These are phyloP conservation scores for Nasonovia ribisnigri DNA, from an alignment of 2,888 invertebrate species.

Conservation along the genomic window DNA sequence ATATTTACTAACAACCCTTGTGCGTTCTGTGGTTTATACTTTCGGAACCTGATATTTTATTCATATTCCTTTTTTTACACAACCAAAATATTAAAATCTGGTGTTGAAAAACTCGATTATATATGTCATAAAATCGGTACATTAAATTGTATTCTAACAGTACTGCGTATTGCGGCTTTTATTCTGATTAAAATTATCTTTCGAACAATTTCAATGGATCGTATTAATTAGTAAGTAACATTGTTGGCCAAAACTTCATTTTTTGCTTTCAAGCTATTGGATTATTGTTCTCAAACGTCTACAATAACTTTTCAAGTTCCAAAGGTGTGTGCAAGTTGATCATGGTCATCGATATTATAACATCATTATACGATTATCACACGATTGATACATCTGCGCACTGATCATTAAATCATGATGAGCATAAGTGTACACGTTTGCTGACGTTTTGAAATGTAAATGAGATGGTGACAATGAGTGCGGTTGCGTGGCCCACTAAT, in stretches of 20 bases:
- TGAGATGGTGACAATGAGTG: neutral
- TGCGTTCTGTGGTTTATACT: slow-evolving; percentile 3
- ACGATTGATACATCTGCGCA: neutral
- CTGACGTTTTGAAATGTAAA: slow-evolving; percentile 44
- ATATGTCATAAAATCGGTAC: too few species aligned
- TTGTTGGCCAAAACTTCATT: slow-evolving; percentile 24
- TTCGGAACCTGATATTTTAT: slow-evolving; percentile 22
- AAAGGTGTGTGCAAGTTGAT: neutral
- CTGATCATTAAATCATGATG: slow-evolving; percentile 4
- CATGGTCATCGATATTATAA: neutral
- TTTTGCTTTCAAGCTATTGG: slow-evolving; percentile 46
- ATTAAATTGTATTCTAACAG: neutral
- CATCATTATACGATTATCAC: neutral
- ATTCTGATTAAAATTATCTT: slow-evolving; percentile 5
- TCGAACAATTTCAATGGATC: neutral
- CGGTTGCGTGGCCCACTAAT: slow-evolving; percentile 27
- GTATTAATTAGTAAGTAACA: slow-evolving; percentile 27
- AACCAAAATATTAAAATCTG: slow-evolving; percentile 1
- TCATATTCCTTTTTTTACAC: slow-evolving; percentile 8
- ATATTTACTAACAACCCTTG: slow-evolving; percentile 6
- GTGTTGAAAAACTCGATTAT: neutral
- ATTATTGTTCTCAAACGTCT: slow-evolving; percentile 42
- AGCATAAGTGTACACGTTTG: neutral
- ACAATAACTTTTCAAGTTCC: slow-evolving; percentile 32
- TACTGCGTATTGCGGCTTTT: neutral